Conservation (phyloP, 1,140 invertebrate genomes). For the Zophobas morio region DNA sequence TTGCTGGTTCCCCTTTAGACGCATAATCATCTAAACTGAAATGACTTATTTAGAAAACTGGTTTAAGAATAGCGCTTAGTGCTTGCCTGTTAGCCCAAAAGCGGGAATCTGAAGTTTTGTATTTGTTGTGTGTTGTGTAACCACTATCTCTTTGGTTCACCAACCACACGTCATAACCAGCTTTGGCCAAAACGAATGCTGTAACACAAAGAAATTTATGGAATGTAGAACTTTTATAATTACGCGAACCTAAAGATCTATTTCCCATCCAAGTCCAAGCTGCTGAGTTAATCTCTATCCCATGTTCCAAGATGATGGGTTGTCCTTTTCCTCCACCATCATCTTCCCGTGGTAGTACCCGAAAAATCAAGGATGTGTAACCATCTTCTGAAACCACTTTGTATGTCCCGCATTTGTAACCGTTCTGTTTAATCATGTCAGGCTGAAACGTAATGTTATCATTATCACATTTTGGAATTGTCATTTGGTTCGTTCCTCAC, state of each 20-base stretch:
- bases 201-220: too few species aligned
- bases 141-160: neutral
- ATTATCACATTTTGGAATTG: too few species aligned
- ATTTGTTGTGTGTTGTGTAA: neutral
- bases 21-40: neutral
- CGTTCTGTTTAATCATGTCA: neutral
- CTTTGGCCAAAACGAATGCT: neutral
- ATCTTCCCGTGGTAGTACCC: neutral
- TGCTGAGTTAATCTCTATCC: conserved; percentile 3
- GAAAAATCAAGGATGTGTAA: neutral
- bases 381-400: neutral
- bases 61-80: too few species aligned
- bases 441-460: conserved; percentile 16
- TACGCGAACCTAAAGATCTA: neutral
- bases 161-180: neutral
- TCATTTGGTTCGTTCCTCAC: neutral
- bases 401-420: neutral
- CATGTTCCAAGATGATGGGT: conserved; percentile 5
- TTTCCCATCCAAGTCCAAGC: neutral
- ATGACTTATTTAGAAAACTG: too few species aligned
- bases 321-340: conserved; percentile 2
- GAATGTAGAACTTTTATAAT: too few species aligned
- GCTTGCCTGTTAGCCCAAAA: conserved; percentile 1
- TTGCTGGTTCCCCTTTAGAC: neutral
- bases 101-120: neutral